These are phyloP conservation scores for Sarcophilus harrisii DNA, from an alignment of 2,797 vertebrate species.

Conservation along the genomic window DNA sequence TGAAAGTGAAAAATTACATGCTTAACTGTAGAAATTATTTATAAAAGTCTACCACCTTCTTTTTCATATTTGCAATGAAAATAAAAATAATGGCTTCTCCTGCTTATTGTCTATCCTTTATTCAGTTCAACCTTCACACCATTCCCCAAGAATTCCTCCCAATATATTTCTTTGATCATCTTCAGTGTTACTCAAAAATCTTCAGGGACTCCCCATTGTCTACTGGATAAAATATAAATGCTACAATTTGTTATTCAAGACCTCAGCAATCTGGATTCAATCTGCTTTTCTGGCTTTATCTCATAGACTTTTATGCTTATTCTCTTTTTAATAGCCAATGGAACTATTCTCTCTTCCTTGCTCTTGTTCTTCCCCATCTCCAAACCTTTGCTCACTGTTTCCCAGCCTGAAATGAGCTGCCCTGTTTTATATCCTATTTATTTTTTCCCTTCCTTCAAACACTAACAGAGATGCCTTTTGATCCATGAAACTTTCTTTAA, in stretches of 20 bases:
- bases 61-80: not conserved
- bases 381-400: not conserved
- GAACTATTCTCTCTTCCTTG: not conserved
- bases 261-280: not conserved
- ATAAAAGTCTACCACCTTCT: not conserved
- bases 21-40: not conserved
- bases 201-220: not conserved
- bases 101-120: not conserved
- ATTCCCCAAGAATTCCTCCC: not conserved
- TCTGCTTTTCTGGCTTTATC: not conserved
- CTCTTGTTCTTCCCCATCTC: not conserved
- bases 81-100: not conserved
- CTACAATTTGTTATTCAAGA: not conserved
- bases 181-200: not conserved
- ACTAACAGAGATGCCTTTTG: not conserved
- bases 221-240: not conserved
- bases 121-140: not conserved
- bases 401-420: not conserved
- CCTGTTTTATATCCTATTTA: not conserved
- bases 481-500: not conserved
- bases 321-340: not conserved
- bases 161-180: not conserved
- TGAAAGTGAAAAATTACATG: not conserved
- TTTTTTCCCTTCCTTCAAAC: not conserved
- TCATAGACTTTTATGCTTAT: not conserved